Conservation (phyloP, 2,113 vertebrate genomes). For the Hystrix cristata region DNA sequence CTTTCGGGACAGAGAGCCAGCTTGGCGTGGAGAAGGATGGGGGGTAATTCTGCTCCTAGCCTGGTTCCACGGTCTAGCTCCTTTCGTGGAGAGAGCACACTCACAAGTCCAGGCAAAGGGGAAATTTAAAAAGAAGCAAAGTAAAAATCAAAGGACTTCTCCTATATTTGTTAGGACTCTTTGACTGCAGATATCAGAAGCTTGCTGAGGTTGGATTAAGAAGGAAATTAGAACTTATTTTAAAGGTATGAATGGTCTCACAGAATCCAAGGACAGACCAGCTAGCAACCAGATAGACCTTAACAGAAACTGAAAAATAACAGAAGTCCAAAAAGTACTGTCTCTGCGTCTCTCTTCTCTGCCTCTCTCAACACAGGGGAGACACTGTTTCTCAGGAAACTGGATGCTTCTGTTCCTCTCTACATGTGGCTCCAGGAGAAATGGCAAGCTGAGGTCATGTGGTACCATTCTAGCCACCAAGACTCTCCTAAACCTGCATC, state of each 20-base stretch:
- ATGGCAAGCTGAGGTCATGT: not conserved
- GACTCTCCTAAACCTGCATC: not conserved
- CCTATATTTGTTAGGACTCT: not conserved
- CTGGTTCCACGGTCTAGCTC: not conserved
- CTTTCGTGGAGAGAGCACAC: not conserved
- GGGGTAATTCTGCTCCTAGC: not conserved
- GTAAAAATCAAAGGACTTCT: not conserved
- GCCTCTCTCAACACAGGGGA: not conserved
- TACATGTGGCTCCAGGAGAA: not conserved
- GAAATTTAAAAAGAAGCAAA: not conserved
- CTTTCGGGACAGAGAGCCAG: not conserved
- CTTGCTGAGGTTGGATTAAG: not conserved
- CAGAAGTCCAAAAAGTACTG: not conserved
- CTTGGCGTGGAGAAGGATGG: too few species aligned
- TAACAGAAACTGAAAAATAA: not conserved
- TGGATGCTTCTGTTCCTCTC: not conserved
- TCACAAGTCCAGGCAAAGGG: not conserved
- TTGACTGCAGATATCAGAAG: slow-evolving; percentile 5
- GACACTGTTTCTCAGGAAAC: not conserved
- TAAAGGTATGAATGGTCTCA: not conserved
- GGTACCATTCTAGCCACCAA: not conserved
- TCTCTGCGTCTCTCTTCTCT: not conserved
- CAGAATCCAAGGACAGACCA: not conserved
- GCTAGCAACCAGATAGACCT: not conserved
- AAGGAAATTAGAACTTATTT: slow-evolving; percentile 15